These are phyloP conservation scores for Lepetodrilus schrolli DNA, from an alignment of 2,888 invertebrate genomes.

Conservation along the genomic window DNA sequence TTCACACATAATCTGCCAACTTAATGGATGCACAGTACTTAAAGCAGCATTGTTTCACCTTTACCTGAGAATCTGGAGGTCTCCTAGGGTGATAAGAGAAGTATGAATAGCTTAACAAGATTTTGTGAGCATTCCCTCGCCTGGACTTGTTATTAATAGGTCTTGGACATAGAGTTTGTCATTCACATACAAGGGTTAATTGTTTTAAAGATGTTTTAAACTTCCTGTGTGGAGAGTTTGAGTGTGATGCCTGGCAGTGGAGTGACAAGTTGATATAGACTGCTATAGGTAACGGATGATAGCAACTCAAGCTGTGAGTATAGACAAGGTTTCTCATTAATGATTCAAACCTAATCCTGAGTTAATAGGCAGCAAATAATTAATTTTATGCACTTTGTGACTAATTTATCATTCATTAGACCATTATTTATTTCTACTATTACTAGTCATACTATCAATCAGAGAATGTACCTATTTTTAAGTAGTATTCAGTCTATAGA, in stretches of 20 bases:
- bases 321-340: too few relatives aligned
- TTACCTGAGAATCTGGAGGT: neutral
- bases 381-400: too few relatives aligned
- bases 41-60: neutral
- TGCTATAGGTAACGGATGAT: too few relatives aligned
- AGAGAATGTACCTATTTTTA: too few relatives aligned
- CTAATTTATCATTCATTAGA: too few relatives aligned
- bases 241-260: neutral
- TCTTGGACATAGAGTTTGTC: neutral
- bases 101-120: neutral
- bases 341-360: too few relatives aligned
- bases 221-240: neutral
- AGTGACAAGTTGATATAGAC: too few relatives aligned
- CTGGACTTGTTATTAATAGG: neutral
- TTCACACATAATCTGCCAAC: neutral
- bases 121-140: neutral
- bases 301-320: too few relatives aligned
- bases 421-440: too few relatives aligned
- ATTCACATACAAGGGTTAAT: neutral
- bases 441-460: too few relatives aligned
- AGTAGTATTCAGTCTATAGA: too few relatives aligned
- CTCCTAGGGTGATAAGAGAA: neutral
- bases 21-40: neutral
- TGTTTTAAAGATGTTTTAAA: constrained; percentile 7
- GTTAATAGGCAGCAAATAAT: too few relatives aligned